Base-by-base conservation (phyloP, 2,113 vertebrate genomes). In the Tyto alba region DNA sequence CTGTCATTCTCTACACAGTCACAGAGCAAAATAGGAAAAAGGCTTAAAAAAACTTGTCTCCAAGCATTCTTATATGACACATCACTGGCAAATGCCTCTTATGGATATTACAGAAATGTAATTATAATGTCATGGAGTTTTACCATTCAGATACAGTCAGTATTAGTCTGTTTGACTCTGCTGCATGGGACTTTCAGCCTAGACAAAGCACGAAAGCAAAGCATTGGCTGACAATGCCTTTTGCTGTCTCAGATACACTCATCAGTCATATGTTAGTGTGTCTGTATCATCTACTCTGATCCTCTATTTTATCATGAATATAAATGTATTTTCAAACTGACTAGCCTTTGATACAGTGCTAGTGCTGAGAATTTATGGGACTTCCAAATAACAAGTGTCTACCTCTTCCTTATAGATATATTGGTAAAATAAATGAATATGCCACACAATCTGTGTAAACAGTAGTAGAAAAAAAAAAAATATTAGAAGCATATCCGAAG, bases 161-260 rank as follows among this genome's bases (percentile, higher is more conserved):
- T 85, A 79, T 90, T 69, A 93, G 47, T 80, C 66, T 36, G 11
- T 85, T 91, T 85, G 77, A 89, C n/a, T 48, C 69, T 95, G 75
- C 40, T 95, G 84, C 89, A 82, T 67, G 62, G 74, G 86, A 76
- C 69, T 96, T 85, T 93, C 69, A 92, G 67, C 89, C 71, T 91
- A 96, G 89, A 95, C 91, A 96, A 96, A 92, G 53, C 84, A 82
- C 83, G 95, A 96, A 88, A 95, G 81, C 69, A 91, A 94, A 92
- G 85, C 66, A 59, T 43, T 2, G 2, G 20, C 57, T 93, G 66
- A 96, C 94, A 95, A 90, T 69, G 80, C 36, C 62, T 93, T 96
- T 95, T 95, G 77, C 73, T 91, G 73, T 82, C 88, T 88, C 89
- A 92, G 89, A 91, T 89, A 89, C 69, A 86, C 91, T 89, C 92